A percentile compares a stretch with the other conserved stretches of the same genome.
These are phyloP conservation scores for Poeciliopsis paucimaculata DNA, from an alignment of 2,797 vertebrate genomes.

Conservation along the genomic window DNA sequence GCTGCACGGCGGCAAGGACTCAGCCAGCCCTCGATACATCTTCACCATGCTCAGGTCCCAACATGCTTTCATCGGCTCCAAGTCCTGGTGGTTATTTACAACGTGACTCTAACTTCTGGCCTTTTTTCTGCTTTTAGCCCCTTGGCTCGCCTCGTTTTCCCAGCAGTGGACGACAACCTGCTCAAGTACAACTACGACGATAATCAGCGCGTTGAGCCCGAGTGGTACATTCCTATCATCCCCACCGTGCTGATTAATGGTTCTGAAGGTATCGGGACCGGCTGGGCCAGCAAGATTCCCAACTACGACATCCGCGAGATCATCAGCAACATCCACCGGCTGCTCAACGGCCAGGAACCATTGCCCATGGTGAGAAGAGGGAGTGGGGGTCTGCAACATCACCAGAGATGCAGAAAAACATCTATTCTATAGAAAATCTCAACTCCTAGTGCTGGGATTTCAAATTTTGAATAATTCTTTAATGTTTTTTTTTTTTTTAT, in stretches of 20 bases:
- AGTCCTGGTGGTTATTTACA: not conserved
- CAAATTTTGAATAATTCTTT: too few species aligned
- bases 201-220: constrained; percentile 95
- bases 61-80: not conserved
- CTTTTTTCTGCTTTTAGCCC: constrained; percentile 72
- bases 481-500: too few species aligned
- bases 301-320: constrained; percentile 92
- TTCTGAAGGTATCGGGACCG: constrained; percentile 94
- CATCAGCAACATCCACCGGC: constrained; percentile 87
- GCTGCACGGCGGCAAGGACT: constrained; percentile 95
- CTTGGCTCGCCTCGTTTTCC: constrained; percentile 90
- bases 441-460: too few species aligned
- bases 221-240: constrained; percentile 99
- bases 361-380: constrained; percentile 87
- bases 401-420: too few species aligned
- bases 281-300: constrained; percentile 95
- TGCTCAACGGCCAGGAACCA: constrained; percentile 90
- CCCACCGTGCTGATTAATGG: constrained; percentile 93
- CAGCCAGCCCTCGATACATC: constrained; percentile 98
- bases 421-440: too few species aligned
- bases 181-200: constrained; percentile 93
- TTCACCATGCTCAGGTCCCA: constrained; percentile 98
- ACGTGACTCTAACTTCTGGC: not conserved
- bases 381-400: not conserved
- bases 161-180: constrained; percentile 88